A percentile compares a stretch with the other conserved stretches of the same genome.
phyloP scores from a whole-genome alignment of 2,888 invertebrate species.

The Drosophila tanythrix region DNA sequence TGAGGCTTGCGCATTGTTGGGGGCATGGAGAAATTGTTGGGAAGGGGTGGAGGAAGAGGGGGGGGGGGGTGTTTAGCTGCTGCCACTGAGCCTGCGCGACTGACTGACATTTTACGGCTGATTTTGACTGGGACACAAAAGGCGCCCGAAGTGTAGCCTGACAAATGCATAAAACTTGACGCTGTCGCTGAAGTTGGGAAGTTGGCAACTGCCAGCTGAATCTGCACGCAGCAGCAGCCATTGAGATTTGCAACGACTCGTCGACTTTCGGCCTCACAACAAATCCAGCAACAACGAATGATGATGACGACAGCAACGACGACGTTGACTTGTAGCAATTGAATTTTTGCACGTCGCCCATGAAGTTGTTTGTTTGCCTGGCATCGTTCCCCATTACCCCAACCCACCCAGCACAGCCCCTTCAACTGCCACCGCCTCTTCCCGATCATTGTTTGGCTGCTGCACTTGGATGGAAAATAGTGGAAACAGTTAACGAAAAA shows the following conservation, averaged over 20 bases:
- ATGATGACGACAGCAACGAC: slow-evolving; percentile 48
- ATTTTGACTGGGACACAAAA: slow-evolving; percentile 51
- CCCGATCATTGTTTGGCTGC: slow-evolving; percentile 39
- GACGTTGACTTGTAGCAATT: slow-evolving; percentile 76
- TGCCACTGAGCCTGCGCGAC: slow-evolving; percentile 46
- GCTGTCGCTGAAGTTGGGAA: slow-evolving; percentile 27
- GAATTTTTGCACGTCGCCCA: slow-evolving; percentile 81
- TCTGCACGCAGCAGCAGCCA: slow-evolving; percentile 18
- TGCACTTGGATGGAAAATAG: slow-evolving; percentile 77
- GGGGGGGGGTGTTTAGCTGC: neutral
- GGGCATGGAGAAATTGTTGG: neutral
- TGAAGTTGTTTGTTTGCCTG: slow-evolving; percentile 81
- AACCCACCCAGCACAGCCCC: slow-evolving; percentile 7
- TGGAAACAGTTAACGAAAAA: slow-evolving; percentile 78
- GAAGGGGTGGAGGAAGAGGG: neutral
- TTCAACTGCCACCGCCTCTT: neutral
- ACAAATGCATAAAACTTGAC: slow-evolving; percentile 77
- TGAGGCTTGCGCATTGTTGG: neutral
- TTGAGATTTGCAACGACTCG: slow-evolving; percentile 60
- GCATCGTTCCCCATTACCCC: slow-evolving; percentile 47
- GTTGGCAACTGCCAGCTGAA: slow-evolving; percentile 28
- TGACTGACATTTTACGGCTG: slow-evolving; percentile 78
- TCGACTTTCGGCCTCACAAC: slow-evolving; percentile 33
- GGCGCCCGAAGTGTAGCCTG: slow-evolving; percentile 76
- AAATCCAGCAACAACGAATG: slow-evolving; percentile 27